phyloP scores from a whole-genome alignment of 2,113 vertebrate species.

The Melanostigma gelatinosum region DNA sequence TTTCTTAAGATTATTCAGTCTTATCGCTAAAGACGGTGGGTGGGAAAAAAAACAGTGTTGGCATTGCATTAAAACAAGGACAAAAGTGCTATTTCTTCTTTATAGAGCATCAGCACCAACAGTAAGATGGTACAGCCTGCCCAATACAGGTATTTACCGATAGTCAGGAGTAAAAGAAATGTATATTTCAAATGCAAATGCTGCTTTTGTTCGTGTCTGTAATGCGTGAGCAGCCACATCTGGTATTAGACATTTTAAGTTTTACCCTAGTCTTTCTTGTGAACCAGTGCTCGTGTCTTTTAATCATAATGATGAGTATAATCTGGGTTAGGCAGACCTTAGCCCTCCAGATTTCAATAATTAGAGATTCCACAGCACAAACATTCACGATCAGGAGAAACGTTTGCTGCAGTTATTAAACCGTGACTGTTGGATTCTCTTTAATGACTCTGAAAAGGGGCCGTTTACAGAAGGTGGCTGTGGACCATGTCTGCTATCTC shows the following conservation, averaged over 20 bases:
- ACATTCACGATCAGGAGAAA: constrained; percentile 41
- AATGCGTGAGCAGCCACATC: background rate
- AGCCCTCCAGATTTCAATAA: constrained; percentile 37
- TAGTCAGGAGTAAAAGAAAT: too few relatives aligned
- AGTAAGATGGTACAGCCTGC: background rate
- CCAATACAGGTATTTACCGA: background rate
- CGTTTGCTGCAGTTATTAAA: constrained; percentile 30
- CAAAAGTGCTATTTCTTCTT: constrained; percentile 44
- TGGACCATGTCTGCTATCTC: constrained; percentile 28
- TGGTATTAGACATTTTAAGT: background rate
- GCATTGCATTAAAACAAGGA: constrained; percentile 60
- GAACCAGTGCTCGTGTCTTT: constrained; percentile 1
- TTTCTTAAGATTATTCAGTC: constrained; percentile 68
- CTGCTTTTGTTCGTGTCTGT: too few relatives aligned
- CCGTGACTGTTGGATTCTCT: constrained; percentile 41
- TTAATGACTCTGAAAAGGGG: constrained; percentile 59
- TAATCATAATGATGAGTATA: constrained; percentile 24
- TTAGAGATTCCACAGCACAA: constrained; percentile 26
- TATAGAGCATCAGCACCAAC: constrained; percentile 1
- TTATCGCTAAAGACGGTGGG: constrained; percentile 66
- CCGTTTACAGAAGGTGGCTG: constrained; percentile 44
- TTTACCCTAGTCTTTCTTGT: background rate
- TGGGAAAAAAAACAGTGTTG: constrained; percentile 43
- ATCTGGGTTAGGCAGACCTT: constrained; percentile 19
- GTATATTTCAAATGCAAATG: background rate